Conservation (phyloP, 2,797 vertebrate species). For the Cynodonichthys magdalenae region DNA sequence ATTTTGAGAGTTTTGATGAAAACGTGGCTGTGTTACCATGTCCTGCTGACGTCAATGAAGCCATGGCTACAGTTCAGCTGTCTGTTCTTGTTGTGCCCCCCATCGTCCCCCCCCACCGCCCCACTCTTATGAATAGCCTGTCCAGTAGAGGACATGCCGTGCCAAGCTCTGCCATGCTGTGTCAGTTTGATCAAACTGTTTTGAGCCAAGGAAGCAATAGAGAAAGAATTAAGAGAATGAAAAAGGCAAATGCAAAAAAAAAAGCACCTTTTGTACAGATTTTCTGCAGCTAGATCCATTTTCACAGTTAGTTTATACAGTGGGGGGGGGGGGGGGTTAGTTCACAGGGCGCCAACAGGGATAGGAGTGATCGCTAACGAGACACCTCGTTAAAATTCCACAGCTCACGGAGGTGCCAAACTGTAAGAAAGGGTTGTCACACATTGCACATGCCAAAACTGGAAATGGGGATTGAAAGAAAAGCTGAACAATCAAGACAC, state of each 20-base stretch:
- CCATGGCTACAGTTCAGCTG: constrained; percentile 67
- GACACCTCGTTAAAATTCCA: constrained; percentile 71
- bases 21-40: constrained; percentile 30
- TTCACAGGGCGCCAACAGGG: constrained; percentile 13
- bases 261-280: background rate
- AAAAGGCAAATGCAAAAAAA: background rate
- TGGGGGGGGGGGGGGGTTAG: constrained; percentile 26
- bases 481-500: background rate
- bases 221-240: background rate
- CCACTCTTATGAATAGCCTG: constrained; percentile 48
- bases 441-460: constrained; percentile 16
- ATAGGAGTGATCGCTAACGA: constrained; percentile 36
- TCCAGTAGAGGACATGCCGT: constrained; percentile 52
- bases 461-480: background rate
- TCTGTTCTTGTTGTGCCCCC: constrained; percentile 53
- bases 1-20: constrained; percentile 24
- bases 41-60: constrained; percentile 53
- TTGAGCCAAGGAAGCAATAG: background rate
- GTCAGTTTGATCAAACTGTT: constrained; percentile 30
- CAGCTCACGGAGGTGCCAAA: constrained; percentile 56
- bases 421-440: constrained; percentile 50
- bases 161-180: constrained; percentile 54
- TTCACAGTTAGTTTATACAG: constrained; percentile 23
- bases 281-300: background rate
- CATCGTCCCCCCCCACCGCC: constrained; percentile 36